Conservation (phyloP, 2,888 invertebrate species). For the Ellobium chinense region DNA sequence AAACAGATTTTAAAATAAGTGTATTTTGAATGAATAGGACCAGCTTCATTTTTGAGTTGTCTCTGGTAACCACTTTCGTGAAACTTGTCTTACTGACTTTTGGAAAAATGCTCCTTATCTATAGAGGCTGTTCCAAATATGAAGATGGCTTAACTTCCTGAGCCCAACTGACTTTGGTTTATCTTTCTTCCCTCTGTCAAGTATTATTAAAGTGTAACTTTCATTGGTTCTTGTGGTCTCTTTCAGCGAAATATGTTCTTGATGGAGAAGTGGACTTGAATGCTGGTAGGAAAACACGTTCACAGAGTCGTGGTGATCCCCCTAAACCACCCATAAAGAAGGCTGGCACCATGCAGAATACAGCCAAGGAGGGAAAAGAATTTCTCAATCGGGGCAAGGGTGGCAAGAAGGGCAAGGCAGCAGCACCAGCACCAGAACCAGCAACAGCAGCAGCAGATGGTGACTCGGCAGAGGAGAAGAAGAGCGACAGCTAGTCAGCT, state of each 20-base stretch:
- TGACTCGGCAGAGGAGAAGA: conserved; percentile 4
- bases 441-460: not conserved
- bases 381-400: conserved; percentile 66
- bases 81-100: too few species aligned
- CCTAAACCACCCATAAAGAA: conserved; percentile 68
- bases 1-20: too few species aligned
- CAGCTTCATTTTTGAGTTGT: too few species aligned
- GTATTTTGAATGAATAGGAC: too few species aligned
- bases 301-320: conserved; percentile 58
- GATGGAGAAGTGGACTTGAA: conserved; percentile 61
- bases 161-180: too few species aligned
- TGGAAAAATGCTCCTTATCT: too few species aligned
- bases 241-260: conserved; percentile 60
- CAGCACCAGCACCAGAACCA: conserved; percentile 2
- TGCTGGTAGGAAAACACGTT: conserved; percentile 67
- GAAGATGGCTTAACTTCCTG: too few species aligned
- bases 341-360: conserved; percentile 81
- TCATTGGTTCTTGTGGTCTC: not conserved
- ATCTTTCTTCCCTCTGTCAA: too few species aligned
- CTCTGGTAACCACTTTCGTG: too few species aligned
- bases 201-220: too few species aligned
- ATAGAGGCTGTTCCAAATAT: not conserved
- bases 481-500: conserved; percentile 32
- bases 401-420: conserved; percentile 50
- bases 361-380: conserved; percentile 84